phyloP scores from a whole-genome alignment of 2,888 invertebrate genomes.

The Acronicta leporina region DNA sequence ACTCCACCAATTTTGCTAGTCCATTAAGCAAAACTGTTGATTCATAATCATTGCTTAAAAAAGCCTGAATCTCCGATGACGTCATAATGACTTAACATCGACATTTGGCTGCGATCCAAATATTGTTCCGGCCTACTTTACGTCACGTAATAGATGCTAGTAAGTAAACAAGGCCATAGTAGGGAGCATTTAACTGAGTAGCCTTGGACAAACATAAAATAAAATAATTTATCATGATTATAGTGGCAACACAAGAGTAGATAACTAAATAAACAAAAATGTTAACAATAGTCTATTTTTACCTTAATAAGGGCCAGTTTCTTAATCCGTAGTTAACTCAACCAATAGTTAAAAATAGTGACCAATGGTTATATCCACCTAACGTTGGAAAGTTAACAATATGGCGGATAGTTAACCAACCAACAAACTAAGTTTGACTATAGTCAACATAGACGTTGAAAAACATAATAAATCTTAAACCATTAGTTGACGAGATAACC shows the following conservation, averaged over 20 bases:
- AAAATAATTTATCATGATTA: not conserved
- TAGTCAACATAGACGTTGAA: too few species aligned
- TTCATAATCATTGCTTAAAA: slow-evolving; percentile 32
- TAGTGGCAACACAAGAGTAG: not conserved
- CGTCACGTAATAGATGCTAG: not conserved
- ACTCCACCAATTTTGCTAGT: slow-evolving; percentile 1
- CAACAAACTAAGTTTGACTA: too few species aligned
- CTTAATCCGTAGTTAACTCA: too few species aligned
- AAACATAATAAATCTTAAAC: too few species aligned
- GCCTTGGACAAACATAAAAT: slow-evolving; percentile 1
- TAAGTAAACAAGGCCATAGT: not conserved
- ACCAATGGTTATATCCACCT: too few species aligned
- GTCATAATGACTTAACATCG: slow-evolving; percentile 34
- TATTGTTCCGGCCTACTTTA: slow-evolving; percentile 17
- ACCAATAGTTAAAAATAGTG: too few species aligned
- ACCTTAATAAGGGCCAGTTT: too few species aligned
- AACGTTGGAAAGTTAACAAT: too few species aligned
- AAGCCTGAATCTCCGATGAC: slow-evolving; percentile 30
- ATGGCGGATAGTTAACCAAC: too few species aligned
- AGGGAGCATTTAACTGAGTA: not conserved
- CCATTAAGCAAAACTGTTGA: slow-evolving; percentile 34
- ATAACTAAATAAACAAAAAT: not conserved
- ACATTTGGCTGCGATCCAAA: slow-evolving; percentile 40
- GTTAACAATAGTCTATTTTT: too few species aligned
- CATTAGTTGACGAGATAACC: too few species aligned